Base-by-base conservation (phyloP, 2,113 vertebrate genomes). In the Ammospiza nelsoni region DNA sequence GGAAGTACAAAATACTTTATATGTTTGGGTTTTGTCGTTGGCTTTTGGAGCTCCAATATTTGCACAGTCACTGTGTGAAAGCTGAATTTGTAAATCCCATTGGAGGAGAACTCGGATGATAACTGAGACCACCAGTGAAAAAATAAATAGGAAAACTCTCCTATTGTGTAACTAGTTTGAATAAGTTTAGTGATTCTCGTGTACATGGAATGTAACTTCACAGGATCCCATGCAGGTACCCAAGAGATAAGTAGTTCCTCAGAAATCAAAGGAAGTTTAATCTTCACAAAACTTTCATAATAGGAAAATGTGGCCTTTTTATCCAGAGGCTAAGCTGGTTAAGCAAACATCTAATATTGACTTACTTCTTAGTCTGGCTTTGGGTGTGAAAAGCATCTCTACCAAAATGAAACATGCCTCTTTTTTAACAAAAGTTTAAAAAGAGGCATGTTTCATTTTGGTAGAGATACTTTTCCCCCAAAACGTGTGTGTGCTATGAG, bases 401-500 rank as follows among this genome's bases (percentile, higher is more conserved):
- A 39, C 25, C 16, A 27, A 79, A 72, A 61, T 37, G 49, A 65
- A 91, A 72, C 16, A 11, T 46, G 13, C 4, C 12, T 67, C 65
- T 69, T 29, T 29, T 39, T 49, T 8, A 49, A 49, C 48, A 46
- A 46, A 46, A 46, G 48, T 24, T 49, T 3, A 49, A 49, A 49
- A 49, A 49, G 48, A 49, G 48, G 48, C 48, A 49, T 14, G 23
- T 49, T 49, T 49, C 23, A 49, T 49, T 49, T 24, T 49, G 48
- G 48, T 49, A 24, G 48, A 49, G 48, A 49, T 49, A 49, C 48
- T 49, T 49, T 55, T 43, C 22, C 23, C 79, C 23, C 20, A 11
- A 41, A 73, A 71, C 61, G 0, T 18, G 2, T 4, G 7, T 20
- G 11, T 2, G 5, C 41, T 9, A 0, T 12, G 41, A 73, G 49